Conservation (phyloP, 2,113 vertebrate genomes). For the Piaya cayana region DNA sequence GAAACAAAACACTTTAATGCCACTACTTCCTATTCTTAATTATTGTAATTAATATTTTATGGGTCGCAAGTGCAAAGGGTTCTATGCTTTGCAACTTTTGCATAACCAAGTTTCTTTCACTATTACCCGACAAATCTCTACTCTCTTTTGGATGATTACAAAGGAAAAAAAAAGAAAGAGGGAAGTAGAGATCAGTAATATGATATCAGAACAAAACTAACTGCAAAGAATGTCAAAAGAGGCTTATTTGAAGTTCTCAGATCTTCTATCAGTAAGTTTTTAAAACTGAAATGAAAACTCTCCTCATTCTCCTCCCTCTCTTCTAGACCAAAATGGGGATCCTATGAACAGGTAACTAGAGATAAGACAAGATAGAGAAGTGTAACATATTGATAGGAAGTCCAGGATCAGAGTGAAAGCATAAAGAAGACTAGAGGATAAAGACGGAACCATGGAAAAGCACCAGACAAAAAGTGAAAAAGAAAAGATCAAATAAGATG, state of each 20-base stretch:
- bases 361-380: neutral
- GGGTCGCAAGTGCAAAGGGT: neutral
- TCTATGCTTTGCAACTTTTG: neutral
- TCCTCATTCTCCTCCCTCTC: neutral
- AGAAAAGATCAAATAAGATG: neutral
- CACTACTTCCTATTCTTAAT: neutral
- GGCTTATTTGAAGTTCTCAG: neutral
- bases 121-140: conserved; percentile 37
- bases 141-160: neutral
- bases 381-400: neutral
- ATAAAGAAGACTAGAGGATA: neutral
- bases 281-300: conserved; percentile 4
- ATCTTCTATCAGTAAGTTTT: neutral
- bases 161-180: neutral
- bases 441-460: neutral
- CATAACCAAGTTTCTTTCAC: conserved; percentile 28
- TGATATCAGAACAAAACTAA: conserved; percentile 12
- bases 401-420: neutral
- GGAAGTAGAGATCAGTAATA: neutral
- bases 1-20: conserved; percentile 3
- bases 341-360: neutral
- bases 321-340: neutral
- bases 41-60: conserved; percentile 39
- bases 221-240: neutral
- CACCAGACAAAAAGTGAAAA: neutral